Evolutionary conservation across 2,888 invertebrate genomes (phyloP).

Genomic region (Lasioglossum zephyrum): DNA sequence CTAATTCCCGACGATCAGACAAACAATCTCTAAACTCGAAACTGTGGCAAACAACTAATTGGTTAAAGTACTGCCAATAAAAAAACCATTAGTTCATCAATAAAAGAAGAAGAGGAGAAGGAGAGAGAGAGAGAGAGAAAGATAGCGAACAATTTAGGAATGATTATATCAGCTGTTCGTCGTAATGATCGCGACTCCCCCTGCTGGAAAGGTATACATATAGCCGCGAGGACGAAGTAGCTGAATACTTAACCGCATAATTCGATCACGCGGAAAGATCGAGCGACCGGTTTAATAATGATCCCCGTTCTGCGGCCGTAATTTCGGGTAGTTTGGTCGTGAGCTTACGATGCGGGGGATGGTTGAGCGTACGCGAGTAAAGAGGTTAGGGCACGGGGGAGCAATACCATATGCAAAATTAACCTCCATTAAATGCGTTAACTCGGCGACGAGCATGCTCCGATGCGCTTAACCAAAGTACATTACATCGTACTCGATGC

Average conservation of each 20-base stretch:
- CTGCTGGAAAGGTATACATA: neutral
- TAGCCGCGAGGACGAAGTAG: constrained; percentile 10
- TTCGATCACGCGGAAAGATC: constrained; percentile 55
- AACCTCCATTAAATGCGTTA: constrained; percentile 83
- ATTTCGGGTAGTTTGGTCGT: constrained; percentile 70
- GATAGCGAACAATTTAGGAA: neutral
- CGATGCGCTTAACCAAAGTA: constrained; percentile 81
- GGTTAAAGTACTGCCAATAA: neutral
- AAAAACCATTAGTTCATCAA: neutral
- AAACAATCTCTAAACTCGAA: neutral
- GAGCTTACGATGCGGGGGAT: constrained; percentile 63
- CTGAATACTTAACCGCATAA: constrained; percentile 52
- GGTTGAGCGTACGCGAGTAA: constrained; percentile 72
- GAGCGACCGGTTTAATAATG: constrained; percentile 61
- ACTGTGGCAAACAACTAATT: neutral
- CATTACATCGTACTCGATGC: constrained; percentile 76
- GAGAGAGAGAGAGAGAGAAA: no score
- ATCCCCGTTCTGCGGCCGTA: constrained; percentile 63
- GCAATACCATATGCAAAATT: constrained; percentile 79
- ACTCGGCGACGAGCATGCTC: constrained; percentile 80
- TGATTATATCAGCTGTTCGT: neutral
- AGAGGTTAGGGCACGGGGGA: constrained; percentile 78
- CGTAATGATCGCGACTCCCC: neutral
- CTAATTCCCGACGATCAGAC: neutral
- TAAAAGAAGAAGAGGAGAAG: neutral